These are phyloP conservation scores for Acanthosoma haemorrhoidale DNA, from an alignment of 2,888 invertebrate genomes.

Conservation along the genomic window DNA sequence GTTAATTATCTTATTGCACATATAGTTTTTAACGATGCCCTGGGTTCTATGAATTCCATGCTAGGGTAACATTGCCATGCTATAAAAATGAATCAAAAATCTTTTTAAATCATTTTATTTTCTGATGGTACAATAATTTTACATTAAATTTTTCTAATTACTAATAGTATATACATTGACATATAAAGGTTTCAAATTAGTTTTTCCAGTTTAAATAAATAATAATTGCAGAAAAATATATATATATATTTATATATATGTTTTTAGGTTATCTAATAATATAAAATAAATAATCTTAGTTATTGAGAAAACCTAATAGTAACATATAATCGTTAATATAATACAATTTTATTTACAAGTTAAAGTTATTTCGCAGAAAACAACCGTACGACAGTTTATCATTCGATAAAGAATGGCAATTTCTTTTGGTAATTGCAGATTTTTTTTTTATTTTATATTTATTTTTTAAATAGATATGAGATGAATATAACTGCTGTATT, in stretches of 20 bases:
- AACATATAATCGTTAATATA: conserved; percentile 20
- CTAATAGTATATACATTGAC: conserved; percentile 32
- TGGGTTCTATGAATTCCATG: too few species aligned
- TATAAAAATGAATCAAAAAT: background rate
- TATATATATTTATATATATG: conserved; percentile 1
- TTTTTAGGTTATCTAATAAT: conserved; percentile 27
- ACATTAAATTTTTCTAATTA: conserved; percentile 36
- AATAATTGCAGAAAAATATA: conserved; percentile 30
- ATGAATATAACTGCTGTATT: conserved; percentile 5
- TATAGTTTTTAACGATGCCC: too few species aligned
- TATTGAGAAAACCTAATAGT: conserved; percentile 16
- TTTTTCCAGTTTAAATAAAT: conserved; percentile 20
- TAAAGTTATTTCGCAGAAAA: conserved; percentile 23
- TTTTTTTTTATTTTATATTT: background rate
- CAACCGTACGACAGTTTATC: background rate
- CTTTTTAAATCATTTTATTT: conserved; percentile 33
- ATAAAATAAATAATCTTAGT: conserved; percentile 25
- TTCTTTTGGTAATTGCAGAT: background rate
- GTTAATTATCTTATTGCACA: too few species aligned
- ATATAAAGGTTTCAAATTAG: conserved; percentile 24
- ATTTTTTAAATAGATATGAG: conserved; percentile 20
- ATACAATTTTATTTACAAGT: conserved; percentile 29
- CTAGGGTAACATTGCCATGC: too few species aligned
- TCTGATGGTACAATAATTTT: conserved; percentile 36
- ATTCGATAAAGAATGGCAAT: conserved; percentile 2